Evolutionary conservation across 2,113 vertebrate species (phyloP).

Genomic region (Mola mola): DNA sequence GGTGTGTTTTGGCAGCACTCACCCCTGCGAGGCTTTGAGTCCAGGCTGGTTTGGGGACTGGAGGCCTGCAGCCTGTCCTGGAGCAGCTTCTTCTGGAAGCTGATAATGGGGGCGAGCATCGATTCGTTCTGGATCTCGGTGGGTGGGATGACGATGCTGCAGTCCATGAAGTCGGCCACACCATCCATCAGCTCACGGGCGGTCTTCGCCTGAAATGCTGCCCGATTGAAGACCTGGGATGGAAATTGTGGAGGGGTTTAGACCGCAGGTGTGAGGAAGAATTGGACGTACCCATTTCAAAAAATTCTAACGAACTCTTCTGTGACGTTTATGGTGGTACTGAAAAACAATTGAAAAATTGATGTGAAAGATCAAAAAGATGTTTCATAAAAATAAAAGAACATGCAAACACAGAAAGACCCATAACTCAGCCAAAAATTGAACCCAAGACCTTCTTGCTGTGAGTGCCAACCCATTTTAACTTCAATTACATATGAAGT

Average conservation of each 20-base stretch:
- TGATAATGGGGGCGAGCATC: constrained; percentile 84
- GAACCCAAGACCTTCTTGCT: too few relatives aligned
- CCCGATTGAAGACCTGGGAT: constrained; percentile 87
- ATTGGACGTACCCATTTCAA: too few relatives aligned
- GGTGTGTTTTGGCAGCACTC: neutral
- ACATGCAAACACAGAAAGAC: too few relatives aligned
- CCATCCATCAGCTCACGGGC: constrained; percentile 78
- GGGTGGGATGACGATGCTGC: constrained; percentile 91
- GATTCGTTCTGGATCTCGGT: constrained; percentile 81
- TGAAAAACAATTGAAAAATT: too few relatives aligned
- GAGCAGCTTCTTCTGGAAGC: constrained; percentile 88
- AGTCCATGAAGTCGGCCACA: constrained; percentile 87
- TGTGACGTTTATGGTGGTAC: too few relatives aligned
- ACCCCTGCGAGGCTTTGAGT: constrained; percentile 67
- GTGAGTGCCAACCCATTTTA: too few relatives aligned
- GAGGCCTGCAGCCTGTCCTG: constrained; percentile 77
- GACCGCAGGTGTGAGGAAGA: neutral
- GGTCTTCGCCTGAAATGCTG: constrained; percentile 81
- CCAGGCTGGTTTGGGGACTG: constrained; percentile 19
- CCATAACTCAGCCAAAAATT: too few relatives aligned
- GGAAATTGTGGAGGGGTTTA: neutral
- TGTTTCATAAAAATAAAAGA: too few relatives aligned
- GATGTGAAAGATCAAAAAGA: too few relatives aligned
- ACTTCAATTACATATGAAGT: too few relatives aligned
- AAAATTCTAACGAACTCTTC: too few relatives aligned